Base-by-base conservation (phyloP, 37 sponge, comb jelly and placozoan genomes). In the Beroe ovata region DNA sequence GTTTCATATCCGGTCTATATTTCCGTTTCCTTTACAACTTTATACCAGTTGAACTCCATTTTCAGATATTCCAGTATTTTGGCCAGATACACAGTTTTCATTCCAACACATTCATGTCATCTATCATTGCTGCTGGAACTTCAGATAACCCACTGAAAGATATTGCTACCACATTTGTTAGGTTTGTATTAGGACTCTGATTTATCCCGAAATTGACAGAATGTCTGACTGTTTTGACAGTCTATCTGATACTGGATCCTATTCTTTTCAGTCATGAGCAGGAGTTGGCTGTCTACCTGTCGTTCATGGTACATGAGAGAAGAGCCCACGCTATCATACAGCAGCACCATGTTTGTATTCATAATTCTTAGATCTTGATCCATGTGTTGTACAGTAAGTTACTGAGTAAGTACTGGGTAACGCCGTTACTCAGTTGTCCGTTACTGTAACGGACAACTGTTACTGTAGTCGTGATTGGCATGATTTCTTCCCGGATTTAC, bases 11-110 rank as follows among this genome's bases (percentile, higher is more conserved):
- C n/a, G n/a, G n/a, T n/a, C n/a, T n/a, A n/a, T n/a, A n/a, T n/a
- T n/a, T n/a, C n/a, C n/a, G n/a, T n/a, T n/a, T n/a, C n/a, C n/a
- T n/a, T n/a, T n/a, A n/a, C n/a, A n/a, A n/a, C n/a, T n/a, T n/a
- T n/a, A n/a, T n/a, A n/a, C n/a, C n/a, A n/a, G n/a, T n/a, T n/a
- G n/a, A n/a, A n/a, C 54, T 47, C 21, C 63, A 20, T 4, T 61
- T 16, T 30, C 69, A 77, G 84, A 39, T 77, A 8, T 77, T 77
- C 84, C 84, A 77, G 84, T 39, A 77, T 19, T 77, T 39, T 21
- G 42, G 42, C 18, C 42, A 77, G 23, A 42, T 77, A 8, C 33
- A 39, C 54, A 77, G 54, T 0, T 77, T 77, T 25, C 84, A 77
- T 54, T 41, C 38, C 54, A 30, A 8, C 8, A 77, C 84, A n/a